phyloP scores from a whole-genome alignment of 2,888 invertebrate species.

The Nymphalis polychloros region DNA sequence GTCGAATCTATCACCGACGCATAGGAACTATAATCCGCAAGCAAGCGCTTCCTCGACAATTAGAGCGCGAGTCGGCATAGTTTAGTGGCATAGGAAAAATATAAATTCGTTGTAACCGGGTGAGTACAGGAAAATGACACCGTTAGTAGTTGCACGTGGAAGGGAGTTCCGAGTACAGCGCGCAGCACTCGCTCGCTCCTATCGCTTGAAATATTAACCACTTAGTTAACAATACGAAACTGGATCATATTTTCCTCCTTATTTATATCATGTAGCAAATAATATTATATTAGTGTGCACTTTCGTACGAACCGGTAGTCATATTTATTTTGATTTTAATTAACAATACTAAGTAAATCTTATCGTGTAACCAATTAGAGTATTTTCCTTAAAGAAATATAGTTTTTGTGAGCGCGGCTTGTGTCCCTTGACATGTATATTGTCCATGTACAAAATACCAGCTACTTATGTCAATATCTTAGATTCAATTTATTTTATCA shows the following conservation, averaged over 20 bases:
- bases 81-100: constrained; percentile 48
- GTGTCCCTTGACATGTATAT: too few species aligned
- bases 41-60: constrained; percentile 10
- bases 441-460: too few species aligned
- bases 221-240: constrained; percentile 30
- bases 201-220: constrained; percentile 48
- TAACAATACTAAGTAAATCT: neutral
- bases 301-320: neutral
- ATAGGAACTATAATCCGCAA: constrained; percentile 23
- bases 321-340: constrained; percentile 3
- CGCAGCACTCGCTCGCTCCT: constrained; percentile 44
- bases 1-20: constrained; percentile 8
- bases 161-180: constrained; percentile 58
- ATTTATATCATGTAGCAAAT: neutral
- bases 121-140: constrained; percentile 64
- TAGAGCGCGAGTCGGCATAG: constrained; percentile 32
- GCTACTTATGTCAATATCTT: too few species aligned
- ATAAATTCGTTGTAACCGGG: constrained; percentile 53
- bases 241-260: constrained; percentile 58
- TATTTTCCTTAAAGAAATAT: too few species aligned
- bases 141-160: constrained; percentile 62
- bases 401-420: too few species aligned
- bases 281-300: neutral
- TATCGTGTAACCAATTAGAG: neutral
- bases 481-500: too few species aligned